Evolutionary conservation across 2,797 vertebrate genomes (phyloP).

Genomic region (Gadopsis bispinosus): DNA sequence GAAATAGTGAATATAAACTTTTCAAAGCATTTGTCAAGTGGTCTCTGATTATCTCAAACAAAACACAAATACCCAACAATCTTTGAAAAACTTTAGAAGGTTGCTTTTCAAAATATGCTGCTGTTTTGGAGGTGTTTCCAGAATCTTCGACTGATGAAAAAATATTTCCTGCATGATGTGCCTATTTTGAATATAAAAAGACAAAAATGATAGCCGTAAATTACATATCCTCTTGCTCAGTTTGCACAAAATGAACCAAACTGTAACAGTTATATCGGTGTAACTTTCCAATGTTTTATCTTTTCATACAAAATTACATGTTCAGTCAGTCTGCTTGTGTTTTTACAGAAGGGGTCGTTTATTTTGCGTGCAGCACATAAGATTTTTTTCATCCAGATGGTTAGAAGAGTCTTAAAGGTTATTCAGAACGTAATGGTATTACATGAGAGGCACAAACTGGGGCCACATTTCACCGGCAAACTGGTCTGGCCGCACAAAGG

Average conservation of each 20-base stretch:
- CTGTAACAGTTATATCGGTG: too few species aligned
- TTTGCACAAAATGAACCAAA: background rate
- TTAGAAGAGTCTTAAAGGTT: background rate
- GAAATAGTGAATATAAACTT: background rate
- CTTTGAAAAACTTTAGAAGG: background rate
- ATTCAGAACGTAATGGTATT: background rate
- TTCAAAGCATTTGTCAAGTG: background rate
- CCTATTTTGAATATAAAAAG: too few species aligned
- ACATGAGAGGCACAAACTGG: background rate
- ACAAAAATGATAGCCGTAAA: too few species aligned
- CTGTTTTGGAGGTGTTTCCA: too few species aligned
- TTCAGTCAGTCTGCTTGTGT: background rate
- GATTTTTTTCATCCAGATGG: background rate
- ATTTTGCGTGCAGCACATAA: background rate
- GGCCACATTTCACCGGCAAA: slow-evolving; percentile 10
- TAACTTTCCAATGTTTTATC: background rate
- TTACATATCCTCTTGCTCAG: background rate
- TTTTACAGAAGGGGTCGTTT: background rate
- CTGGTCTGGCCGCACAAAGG: slow-evolving; percentile 3
- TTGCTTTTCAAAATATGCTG: background rate
- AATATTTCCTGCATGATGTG: too few species aligned
- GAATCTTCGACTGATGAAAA: too few species aligned
- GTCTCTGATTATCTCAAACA: background rate
- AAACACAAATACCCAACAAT: background rate
- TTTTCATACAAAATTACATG: background rate